Conservation (phyloP, 2,888 invertebrate genomes). For the Orthosia cruda region DNA sequence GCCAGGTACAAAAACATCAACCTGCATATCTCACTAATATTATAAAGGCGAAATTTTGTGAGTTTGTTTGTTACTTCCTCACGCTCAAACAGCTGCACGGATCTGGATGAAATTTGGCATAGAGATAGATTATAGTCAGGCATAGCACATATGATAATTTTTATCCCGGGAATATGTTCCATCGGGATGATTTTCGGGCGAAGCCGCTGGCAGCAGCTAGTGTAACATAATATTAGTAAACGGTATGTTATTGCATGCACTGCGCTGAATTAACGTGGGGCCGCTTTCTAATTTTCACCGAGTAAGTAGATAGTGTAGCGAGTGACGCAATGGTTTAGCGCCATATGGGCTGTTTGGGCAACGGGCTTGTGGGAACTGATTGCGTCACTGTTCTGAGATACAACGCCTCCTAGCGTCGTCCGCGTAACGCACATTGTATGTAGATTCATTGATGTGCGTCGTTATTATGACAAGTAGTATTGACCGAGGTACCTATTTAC, state of each 20-base stretch:
- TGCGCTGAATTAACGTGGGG: slow-evolving; percentile 74
- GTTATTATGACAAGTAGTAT: slow-evolving; percentile 36
- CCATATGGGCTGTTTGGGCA: slow-evolving; percentile 79
- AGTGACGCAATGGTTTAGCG: slow-evolving; percentile 79
- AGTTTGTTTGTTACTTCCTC: too few relatives aligned
- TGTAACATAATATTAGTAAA: slow-evolving; percentile 64
- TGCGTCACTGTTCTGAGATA: slow-evolving; percentile 73
- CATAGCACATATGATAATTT: too few relatives aligned
- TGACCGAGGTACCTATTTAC: slow-evolving; percentile 14
- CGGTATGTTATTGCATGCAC: slow-evolving; percentile 72
- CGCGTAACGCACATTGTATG: slow-evolving; percentile 40
- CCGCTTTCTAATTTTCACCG: slow-evolving; percentile 87
- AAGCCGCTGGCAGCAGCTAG: too few relatives aligned
- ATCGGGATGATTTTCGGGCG: too few relatives aligned
- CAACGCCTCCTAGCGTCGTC: slow-evolving; percentile 51
- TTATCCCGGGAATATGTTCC: too few relatives aligned
- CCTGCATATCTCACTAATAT: slow-evolving; percentile 5
- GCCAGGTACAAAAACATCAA: background rate
- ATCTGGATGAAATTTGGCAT: too few relatives aligned
- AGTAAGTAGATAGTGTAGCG: slow-evolving; percentile 72
- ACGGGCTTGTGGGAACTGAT: slow-evolving; percentile 74
- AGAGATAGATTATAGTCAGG: too few relatives aligned
- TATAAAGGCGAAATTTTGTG: too few relatives aligned
- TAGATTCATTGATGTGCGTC: slow-evolving; percentile 33
- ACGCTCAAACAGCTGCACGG: too few relatives aligned